Base-by-base conservation (phyloP, 2,888 invertebrate species). In the Neoaliturus tenellus region DNA sequence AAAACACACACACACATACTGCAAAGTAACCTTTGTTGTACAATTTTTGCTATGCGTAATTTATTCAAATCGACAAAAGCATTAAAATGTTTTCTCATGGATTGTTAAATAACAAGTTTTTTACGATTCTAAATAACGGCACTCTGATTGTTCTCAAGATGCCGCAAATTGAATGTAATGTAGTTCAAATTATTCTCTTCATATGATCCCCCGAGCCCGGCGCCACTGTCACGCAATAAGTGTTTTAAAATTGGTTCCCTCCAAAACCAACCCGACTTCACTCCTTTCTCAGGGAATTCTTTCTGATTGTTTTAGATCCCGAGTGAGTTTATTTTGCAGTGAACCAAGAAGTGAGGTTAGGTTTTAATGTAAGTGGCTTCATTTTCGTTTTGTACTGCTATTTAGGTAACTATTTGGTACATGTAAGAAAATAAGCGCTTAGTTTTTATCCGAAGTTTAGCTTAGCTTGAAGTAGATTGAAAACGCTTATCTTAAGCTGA, bases 201-300 rank as follows among this genome's bases (percentile, higher is more conserved):
- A 75, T 75, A 44, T 44, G 2, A 75, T 75, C 73, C 73, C 73
- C 73, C 3, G 73, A 44, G 73, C 44, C 14, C n/a, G 25, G 35
- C 71, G n/a, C n/a, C n/a, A n/a, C 73, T n/a, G 73, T 44, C 73
- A 75, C 73, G 73, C 73, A 44, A 75, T 75, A 75, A 75, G 71
- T 71, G 41, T 75, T 41, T 75, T 75, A 44, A 75, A 75, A 75
- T 75, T 75, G 73, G 73, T 44, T 75, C 28, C 28, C 44, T 75
- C 44, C 44, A 28, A 44, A 75, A 75, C 35, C 73, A 20, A 71
- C 35, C 73, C 14, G 28, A 75, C 62, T 62, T 62, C 28, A 20
- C 62, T 51, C 23, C 23, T 31, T 28, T 62, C 62, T 62, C 62
- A 4, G 28, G 62, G 14, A 62, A 8, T 62, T 5, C 58, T 62